These are phyloP conservation scores for Ctenodactylus gundi DNA, from an alignment of 2,113 vertebrate species.

Conservation along the genomic window DNA sequence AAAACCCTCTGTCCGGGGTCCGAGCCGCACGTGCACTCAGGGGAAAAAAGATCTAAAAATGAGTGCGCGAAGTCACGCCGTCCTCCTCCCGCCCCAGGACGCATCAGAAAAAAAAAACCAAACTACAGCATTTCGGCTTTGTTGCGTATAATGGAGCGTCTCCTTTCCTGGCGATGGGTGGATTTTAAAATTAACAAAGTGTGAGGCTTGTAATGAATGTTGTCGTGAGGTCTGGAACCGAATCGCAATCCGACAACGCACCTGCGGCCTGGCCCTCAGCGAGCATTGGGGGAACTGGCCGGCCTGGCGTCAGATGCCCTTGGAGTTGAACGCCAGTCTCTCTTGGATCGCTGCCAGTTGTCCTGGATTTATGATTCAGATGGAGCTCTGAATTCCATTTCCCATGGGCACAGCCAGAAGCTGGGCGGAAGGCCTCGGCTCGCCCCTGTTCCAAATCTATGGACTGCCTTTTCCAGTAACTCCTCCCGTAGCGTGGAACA, in stretches of 20 bases:
- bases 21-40: neutral
- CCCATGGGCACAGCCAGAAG: slow-evolving; percentile 54
- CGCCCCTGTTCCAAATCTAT: neutral
- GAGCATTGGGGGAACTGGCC: neutral
- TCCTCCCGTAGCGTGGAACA: neutral
- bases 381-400: slow-evolving; percentile 64
- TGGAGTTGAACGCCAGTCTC: neutral
- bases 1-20: neutral
- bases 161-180: neutral
- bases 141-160: neutral
- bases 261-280: neutral
- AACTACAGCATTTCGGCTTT: neutral
- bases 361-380: slow-evolving; percentile 61
- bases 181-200: slow-evolving; percentile 26
- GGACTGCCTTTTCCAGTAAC: slow-evolving; percentile 46
- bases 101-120: neutral
- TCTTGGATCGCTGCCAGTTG: slow-evolving; percentile 59
- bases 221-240: neutral
- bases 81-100: neutral
- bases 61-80: neutral
- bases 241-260: neutral
- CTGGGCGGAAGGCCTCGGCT: neutral
- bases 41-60: neutral
- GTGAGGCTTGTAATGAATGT: neutral
- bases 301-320: slow-evolving; percentile 30